Evolutionary conservation across 2,113 vertebrate genomes (phyloP).

Genomic region (Hippopotamus amphibius): DNA sequence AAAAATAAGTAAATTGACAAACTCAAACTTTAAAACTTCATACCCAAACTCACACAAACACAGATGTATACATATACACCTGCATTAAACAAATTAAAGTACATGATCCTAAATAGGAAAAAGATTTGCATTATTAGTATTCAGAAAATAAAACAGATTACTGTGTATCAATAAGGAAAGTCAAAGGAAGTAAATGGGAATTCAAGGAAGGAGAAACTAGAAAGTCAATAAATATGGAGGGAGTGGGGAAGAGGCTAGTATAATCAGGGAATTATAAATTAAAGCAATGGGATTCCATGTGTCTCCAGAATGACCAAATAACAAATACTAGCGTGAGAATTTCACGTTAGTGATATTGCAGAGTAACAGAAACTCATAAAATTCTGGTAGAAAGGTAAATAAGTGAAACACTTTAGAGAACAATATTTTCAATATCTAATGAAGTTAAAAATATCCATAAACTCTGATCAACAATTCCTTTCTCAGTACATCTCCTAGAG

Average conservation of each 20-base stretch:
- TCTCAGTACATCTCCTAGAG: background rate
- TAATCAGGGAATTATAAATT: background rate
- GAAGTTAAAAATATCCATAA: background rate
- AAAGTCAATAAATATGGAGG: background rate
- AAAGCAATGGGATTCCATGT: background rate
- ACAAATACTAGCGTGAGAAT: background rate
- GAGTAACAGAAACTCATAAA: background rate
- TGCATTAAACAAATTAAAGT: background rate
- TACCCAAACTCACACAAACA: background rate
- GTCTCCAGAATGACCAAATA: background rate
- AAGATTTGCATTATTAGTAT: background rate
- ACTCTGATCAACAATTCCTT: background rate
- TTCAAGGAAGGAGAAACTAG: background rate
- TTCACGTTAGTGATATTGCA: background rate
- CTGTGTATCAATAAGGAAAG: background rate
- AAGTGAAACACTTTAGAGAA: background rate
- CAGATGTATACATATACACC: background rate
- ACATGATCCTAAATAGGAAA: background rate
- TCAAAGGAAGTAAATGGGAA: background rate
- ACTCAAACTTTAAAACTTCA: background rate
- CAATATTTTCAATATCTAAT: background rate
- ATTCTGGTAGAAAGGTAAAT: background rate
- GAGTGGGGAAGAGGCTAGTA: fast-evolving
- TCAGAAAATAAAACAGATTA: background rate
- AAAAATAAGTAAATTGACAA: slow-evolving; percentile 30